phyloP scores from a whole-genome alignment of 2,888 invertebrate species.

The Oligia fasciuncula region DNA sequence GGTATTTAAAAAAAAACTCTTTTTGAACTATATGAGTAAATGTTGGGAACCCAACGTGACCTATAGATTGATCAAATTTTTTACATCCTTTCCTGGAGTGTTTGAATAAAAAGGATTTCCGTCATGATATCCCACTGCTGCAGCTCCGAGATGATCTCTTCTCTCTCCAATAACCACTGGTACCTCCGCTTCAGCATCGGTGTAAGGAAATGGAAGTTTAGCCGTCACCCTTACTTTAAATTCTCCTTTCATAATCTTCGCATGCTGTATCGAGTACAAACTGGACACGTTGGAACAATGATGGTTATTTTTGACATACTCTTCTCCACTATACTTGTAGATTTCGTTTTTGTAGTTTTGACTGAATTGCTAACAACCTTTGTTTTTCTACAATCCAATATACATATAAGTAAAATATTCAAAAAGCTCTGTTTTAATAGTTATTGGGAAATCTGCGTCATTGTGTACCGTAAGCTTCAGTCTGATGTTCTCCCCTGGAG shows the following conservation, averaged over 20 bases:
- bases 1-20: too few species aligned
- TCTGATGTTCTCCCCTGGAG: conserved; percentile 48
- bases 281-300: conserved; percentile 50
- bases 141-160: not conserved
- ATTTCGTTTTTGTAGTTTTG: conserved; percentile 17
- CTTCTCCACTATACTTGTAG: conserved; percentile 53
- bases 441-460: conserved; percentile 23
- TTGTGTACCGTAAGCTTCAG: conserved; percentile 37
- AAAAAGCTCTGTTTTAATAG: conserved; percentile 28
- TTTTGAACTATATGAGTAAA: not conserved
- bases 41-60: not conserved
- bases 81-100: too few species aligned
- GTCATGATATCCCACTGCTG: not conserved
- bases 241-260: conserved; percentile 60
- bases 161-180: conserved; percentile 68
- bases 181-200: conserved; percentile 59
- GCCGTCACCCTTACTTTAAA: conserved; percentile 65
- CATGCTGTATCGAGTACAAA: conserved; percentile 66
- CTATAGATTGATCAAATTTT: conserved; percentile 20
- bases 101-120: not conserved
- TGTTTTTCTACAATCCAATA: not conserved
- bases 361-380: conserved; percentile 21
- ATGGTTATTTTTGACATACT: conserved; percentile 48
- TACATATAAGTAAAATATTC: conserved; percentile 23
- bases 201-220: conserved; percentile 65